These are phyloP conservation scores for Drosophila ustulata DNA, from an alignment of 2,888 invertebrate species.

Conservation along the genomic window DNA sequence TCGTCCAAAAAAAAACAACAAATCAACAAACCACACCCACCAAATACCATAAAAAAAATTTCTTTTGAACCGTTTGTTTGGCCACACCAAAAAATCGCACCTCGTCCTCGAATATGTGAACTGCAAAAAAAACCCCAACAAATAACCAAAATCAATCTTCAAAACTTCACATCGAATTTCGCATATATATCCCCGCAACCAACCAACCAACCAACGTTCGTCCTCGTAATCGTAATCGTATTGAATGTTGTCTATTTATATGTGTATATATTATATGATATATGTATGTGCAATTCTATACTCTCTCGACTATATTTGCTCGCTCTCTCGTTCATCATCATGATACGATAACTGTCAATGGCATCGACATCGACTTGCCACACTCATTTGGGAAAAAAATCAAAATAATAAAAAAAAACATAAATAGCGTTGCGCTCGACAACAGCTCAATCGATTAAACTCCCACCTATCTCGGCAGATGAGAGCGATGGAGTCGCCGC, in stretches of 20 bases:
- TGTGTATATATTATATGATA: conserved; percentile 33
- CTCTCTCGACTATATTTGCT: conserved; percentile 61
- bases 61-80: conserved; percentile 67
- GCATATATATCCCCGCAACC: conserved; percentile 40
- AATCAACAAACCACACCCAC: conserved; percentile 67
- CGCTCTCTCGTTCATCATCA: conserved; percentile 62
- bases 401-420: conserved; percentile 18
- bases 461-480: conserved; percentile 85
- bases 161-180: conserved; percentile 38
- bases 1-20: conserved; percentile 56
- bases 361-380: conserved; percentile 51
- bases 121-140: conserved; percentile 31
- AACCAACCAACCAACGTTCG: conserved; percentile 46
- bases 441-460: conserved; percentile 85
- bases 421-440: conserved; percentile 82
- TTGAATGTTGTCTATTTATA: conserved; percentile 58
- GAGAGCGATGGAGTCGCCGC: conserved; percentile 67
- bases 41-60: conserved; percentile 49
- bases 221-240: conserved; percentile 53
- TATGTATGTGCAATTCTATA: conserved; percentile 65
- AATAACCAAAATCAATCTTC: conserved; percentile 21
- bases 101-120: conserved; percentile 61
- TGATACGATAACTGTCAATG: conserved; percentile 55
- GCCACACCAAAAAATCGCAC: conserved; percentile 53
- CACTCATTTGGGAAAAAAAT: conserved; percentile 57